Conservation (phyloP, 1,140 invertebrate species). For the Charaxes varanes region DNA sequence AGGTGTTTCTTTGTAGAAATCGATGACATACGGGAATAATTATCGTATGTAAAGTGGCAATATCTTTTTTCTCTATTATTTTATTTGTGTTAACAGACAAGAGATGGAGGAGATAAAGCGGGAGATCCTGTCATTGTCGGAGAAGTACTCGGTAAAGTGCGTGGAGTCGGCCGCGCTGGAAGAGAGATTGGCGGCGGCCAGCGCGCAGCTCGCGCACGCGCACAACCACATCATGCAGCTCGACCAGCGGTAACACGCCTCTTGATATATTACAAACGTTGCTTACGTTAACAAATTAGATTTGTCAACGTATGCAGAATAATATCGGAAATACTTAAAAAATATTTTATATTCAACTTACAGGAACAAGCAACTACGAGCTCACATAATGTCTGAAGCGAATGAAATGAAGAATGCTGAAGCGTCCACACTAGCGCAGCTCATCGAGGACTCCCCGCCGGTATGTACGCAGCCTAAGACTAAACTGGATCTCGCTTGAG, state of each 20-base stretch:
- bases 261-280: too few relatives aligned
- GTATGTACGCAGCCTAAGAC: constrained; percentile 32
- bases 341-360: constrained; percentile 22
- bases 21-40: too few relatives aligned
- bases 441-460: constrained; percentile 62
- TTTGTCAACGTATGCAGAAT: too few relatives aligned
- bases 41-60: too few relatives aligned
- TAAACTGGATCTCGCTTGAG: constrained; percentile 11
- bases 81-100: constrained; percentile 71
- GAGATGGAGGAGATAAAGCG: constrained; percentile 89
- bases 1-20: too few relatives aligned
- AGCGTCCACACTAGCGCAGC: constrained; percentile 45
- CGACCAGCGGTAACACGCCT: constrained; percentile 80
- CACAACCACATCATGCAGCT: constrained; percentile 87
- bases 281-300: too few relatives aligned
- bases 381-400: constrained; percentile 81
- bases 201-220: constrained; percentile 85
- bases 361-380: constrained; percentile 84
- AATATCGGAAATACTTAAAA: too few relatives aligned
- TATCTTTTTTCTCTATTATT: too few relatives aligned
- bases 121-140: constrained; percentile 90
- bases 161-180: constrained; percentile 90
- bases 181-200: constrained; percentile 85
- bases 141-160: constrained; percentile 94
- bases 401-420: constrained; percentile 66